Percentiles rank a stretch among this genome's conserved stretches.
phyloP scores from a whole-genome alignment of 2,888 invertebrate genomes.

The Hypomecis punctinalis region DNA sequence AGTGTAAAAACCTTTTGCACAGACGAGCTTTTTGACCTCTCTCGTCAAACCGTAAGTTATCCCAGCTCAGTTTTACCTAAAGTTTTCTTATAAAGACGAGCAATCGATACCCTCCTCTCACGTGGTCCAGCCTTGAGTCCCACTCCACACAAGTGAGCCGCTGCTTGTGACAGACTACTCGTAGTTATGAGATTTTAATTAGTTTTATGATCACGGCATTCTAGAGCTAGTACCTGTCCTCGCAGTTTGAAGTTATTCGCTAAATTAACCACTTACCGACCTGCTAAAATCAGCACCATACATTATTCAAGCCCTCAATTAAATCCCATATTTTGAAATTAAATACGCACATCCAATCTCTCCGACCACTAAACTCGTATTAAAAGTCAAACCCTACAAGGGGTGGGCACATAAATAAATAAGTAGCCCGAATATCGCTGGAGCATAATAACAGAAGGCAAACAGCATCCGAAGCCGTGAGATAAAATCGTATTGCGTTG shows the following conservation, averaged over 20 bases:
- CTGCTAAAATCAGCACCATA: constrained; percentile 4
- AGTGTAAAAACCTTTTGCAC: not conserved
- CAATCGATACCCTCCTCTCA: constrained; percentile 21
- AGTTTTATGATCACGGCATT: constrained; percentile 22
- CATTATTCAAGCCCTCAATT: constrained; percentile 33
- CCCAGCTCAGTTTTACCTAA: constrained; percentile 4
- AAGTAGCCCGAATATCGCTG: constrained; percentile 79
- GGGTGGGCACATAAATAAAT: constrained; percentile 82
- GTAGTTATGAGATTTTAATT: constrained; percentile 29
- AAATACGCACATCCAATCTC: constrained; percentile 59
- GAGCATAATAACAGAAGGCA: constrained; percentile 83
- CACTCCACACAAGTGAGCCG: constrained; percentile 14
- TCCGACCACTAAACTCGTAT: constrained; percentile 72
- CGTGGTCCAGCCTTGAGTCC: constrained; percentile 24
- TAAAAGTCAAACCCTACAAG: constrained; percentile 80
- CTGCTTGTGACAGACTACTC: constrained; percentile 23
- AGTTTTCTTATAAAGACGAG: constrained; percentile 6
- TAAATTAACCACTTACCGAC: not conserved
- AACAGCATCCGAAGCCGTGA: constrained; percentile 85
- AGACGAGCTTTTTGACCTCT: not conserved
- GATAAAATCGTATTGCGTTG: constrained; percentile 86
- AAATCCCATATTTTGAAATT: constrained; percentile 55
- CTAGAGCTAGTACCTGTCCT: not conserved
- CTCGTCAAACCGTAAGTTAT: not conserved
- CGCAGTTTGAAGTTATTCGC: not conserved